Base-by-base conservation (phyloP, 2,888 invertebrate species). In the Campopleginae sp. region DNA sequence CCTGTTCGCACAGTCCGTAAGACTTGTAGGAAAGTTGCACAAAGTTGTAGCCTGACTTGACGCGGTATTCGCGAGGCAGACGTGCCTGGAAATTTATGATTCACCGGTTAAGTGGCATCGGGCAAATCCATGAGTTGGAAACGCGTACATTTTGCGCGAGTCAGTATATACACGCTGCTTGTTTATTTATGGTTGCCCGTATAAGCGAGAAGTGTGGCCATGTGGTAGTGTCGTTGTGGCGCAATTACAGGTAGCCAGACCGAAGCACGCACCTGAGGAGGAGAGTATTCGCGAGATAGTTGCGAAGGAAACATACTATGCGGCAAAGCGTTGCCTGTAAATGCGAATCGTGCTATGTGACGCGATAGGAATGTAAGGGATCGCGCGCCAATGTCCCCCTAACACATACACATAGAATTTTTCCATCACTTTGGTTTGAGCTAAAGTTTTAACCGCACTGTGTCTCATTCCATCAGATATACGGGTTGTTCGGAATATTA, bases 161-260 rank as follows among this genome's bases (percentile, higher is more conserved):
- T 58, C 58, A 23, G 42, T 71, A 38, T 38, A 58, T 33, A 33
- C n/a, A n/a, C 63, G 48, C 75, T 79, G n/a, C 58, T 72, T 44
- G 75, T 76, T 84, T 84, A 84, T 84, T 84, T 76, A 80, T 84
- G 77, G 71, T 65, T 51, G 80, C 54, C 58, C 71, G 72, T 76
- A 66, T 48, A 63, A 61, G 54, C 51, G 61, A 46, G 58, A 42
- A 72, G 66, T 42, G 54, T 42, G 54, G 72, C 54, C 23, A 61
- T 61, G 51, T 76, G 80, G 63, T 75, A 66, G 71, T 42, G 68
- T 75, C 48, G 82, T 77, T 46, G 72, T 72, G 65, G 76, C 72
- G 84, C 81, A 84, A 84, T 84, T 84, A 72, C 72, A 81, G 76
- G 84, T 84, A 81, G 76, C 77, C 44, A 58, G 46, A 66, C 83